Evolutionary conservation across 2,888 invertebrate species (phyloP), one percentile per base, ranked within the genome.

Genomic region (Apocheima hispidaria): DNA sequence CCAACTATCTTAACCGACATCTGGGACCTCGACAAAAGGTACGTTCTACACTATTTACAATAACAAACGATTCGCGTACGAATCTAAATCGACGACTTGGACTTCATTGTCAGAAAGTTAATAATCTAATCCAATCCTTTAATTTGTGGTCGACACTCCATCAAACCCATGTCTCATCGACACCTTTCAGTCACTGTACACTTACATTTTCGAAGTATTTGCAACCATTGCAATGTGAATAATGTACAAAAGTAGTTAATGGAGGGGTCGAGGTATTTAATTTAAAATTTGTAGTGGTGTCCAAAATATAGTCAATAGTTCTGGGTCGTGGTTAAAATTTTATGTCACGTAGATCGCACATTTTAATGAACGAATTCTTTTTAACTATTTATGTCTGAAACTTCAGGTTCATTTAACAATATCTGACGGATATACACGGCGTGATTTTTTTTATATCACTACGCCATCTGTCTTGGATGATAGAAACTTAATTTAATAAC

Each of bases 1-100:
- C 97, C 16, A 97, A 95, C 82, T 96, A 97, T 83, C 96, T 98
- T 81, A 94, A 95, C 74, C 96, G 96, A 83, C 95, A 96, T 73
- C 94, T 94, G 77, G 95, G 94, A 79, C 91, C 93, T 76, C 91
- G 95, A 92, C 86, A 93, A 84, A 90, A 94, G 94, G 82, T 96
- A 86, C 50, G 71, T 64, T 46, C 10, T n/a, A 23, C 7, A 40
- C 9, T 50, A 43, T 9, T 35, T 38, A 50, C 5, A 40, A 18
- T n/a, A 6, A n/a, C n/a, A n/a, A n/a, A n/a, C n/a, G n/a, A n/a
- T 60, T 43, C 4, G 60, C 50, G 60, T 54, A 30, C 48, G 40
- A 58, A 52, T 46, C 10, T 9, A 12, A 26, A 56, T 18, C 7
- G 9, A 30, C 21, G 40, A 16, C 10, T 40, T 20, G 41, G 23